phyloP scores from a whole-genome alignment of 2,888 invertebrate species.

The Lasioglossum zephyrum region DNA sequence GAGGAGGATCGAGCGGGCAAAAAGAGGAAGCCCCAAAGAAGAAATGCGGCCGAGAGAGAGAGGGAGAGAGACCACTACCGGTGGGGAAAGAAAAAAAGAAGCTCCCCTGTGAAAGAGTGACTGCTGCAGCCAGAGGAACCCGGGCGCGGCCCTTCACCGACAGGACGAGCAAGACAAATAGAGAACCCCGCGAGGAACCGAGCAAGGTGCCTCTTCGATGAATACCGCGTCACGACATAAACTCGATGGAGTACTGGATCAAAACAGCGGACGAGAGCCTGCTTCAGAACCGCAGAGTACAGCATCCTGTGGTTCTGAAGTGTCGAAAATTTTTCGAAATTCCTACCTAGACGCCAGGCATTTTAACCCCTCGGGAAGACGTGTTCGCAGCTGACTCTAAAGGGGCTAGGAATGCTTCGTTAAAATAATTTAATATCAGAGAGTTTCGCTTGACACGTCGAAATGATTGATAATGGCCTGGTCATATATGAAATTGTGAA shows the following conservation, averaged over 20 bases:
- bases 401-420: background rate
- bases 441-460: too few relatives aligned
- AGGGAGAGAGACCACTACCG: background rate
- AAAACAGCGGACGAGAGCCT: conserved; percentile 10
- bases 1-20: conserved; percentile 62
- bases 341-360: background rate
- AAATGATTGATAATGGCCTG: too few relatives aligned
- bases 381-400: background rate
- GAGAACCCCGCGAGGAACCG: conserved; percentile 45
- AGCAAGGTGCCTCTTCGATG: conserved; percentile 53
- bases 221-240: conserved; percentile 50
- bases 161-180: conserved; percentile 65
- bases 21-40: conserved; percentile 68
- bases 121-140: conserved; percentile 50
- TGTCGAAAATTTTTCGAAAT: background rate
- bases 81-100: conserved; percentile 38
- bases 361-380: background rate
- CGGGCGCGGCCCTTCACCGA: conserved; percentile 61
- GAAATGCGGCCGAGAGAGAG: conserved; percentile 59
- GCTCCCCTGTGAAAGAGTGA: conserved; percentile 54
- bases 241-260: conserved; percentile 39
- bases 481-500: too few relatives aligned
- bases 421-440: too few relatives aligned
- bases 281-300: background rate
- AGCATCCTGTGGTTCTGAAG: background rate